Conservation (phyloP, 1,140 invertebrate species). For the Brachionus rotundiformis region DNA sequence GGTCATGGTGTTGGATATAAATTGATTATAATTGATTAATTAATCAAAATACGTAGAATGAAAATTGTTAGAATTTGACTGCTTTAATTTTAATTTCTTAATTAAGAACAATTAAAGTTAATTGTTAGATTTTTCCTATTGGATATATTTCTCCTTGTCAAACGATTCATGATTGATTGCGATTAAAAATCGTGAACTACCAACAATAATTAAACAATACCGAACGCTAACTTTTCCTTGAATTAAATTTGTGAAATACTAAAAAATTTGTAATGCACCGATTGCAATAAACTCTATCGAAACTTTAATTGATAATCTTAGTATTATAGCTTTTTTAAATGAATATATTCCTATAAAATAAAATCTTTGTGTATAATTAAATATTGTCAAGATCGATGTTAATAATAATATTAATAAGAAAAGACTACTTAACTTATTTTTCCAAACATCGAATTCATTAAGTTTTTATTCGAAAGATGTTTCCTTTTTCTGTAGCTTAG, state of each 20-base stretch:
- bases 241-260: slow-evolving; percentile 38
- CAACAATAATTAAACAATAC: not conserved
- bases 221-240: not conserved
- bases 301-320: not conserved
- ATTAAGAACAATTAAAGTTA: slow-evolving; percentile 37
- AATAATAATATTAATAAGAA: too few relatives aligned
- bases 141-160: not conserved
- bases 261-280: not conserved
- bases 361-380: too few relatives aligned
- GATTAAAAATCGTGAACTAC: slow-evolving; percentile 37
- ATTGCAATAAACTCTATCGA: slow-evolving; percentile 17
- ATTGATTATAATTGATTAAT: slow-evolving; percentile 45
- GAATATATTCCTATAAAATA: too few relatives aligned
- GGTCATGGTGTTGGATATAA: slow-evolving; percentile 14
- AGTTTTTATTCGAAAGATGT: too few relatives aligned
- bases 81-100: slow-evolving; percentile 44
- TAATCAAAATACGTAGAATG: slow-evolving; percentile 30
- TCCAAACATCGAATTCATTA: too few relatives aligned
- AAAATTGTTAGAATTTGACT: slow-evolving; percentile 34
- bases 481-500: too few relatives aligned
- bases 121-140: slow-evolving; percentile 22
- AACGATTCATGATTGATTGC: slow-evolving; percentile 19
- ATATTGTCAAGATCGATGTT: too few relatives aligned
- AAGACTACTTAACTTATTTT: too few relatives aligned
- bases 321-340: not conserved